Conservation (phyloP, 2,888 invertebrate species). For the Atethmia centrago region DNA sequence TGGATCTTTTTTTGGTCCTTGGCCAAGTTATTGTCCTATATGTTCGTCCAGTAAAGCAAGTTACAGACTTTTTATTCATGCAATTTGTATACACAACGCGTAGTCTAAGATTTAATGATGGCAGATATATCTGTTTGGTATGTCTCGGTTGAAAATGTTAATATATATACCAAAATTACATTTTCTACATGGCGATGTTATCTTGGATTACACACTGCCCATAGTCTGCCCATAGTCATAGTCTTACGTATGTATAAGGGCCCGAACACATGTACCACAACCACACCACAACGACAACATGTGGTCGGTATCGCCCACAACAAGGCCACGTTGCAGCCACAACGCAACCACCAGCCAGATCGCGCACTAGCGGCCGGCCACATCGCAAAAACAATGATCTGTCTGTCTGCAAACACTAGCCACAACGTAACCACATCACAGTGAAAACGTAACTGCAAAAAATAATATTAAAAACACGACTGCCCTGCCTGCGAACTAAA, state of each 20-base stretch:
- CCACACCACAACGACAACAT: neutral
- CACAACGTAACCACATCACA: neutral
- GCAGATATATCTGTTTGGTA: constrained; percentile 23
- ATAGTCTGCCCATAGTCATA: no score
- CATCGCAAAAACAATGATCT: neutral
- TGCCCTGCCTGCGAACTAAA: no score
- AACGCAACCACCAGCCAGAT: neutral
- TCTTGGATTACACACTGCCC: constrained; percentile 27
- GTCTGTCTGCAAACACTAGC: neutral
- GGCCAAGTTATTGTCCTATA: constrained; percentile 7
- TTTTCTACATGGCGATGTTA: constrained; percentile 30
- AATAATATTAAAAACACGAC: no score
- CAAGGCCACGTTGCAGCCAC: neutral
- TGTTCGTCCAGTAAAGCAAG: neutral
- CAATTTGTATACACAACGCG: constrained; percentile 38
- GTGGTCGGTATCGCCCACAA: neutral
- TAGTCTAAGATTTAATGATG: constrained; percentile 37
- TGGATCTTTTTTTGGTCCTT: neutral
- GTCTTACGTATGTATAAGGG: neutral
- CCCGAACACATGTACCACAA: neutral
- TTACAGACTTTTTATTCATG: constrained; percentile 1
- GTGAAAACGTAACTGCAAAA: neutral
- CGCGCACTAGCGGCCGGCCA: neutral
- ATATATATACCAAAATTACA: constrained; percentile 23
- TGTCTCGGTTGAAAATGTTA: constrained; percentile 35